Base-by-base conservation (phyloP, 1,140 invertebrate genomes). In the Caerostris darwini region DNA sequence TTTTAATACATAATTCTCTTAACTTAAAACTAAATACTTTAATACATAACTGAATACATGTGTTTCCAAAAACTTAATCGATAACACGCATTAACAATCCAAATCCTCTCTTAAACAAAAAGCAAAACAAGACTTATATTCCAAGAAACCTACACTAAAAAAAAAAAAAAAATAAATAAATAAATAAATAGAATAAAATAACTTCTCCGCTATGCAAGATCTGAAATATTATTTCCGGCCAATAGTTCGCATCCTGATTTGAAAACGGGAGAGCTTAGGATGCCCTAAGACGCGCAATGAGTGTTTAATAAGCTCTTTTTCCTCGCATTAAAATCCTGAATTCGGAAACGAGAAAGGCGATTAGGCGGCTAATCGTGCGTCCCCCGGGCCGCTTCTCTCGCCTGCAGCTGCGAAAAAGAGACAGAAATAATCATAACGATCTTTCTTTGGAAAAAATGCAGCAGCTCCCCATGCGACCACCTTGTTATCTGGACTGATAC, bases 301-400 rank as follows among this genome's bases (percentile, higher is more conserved):
- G 57, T 19, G 50, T 67, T 87, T 87, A 87, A 87, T 87, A 87
- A 64, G 34, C 34, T 53, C 57, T 87, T 87, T 87, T 87, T 85
- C 57, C 5, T 5, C 7, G 56, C 34, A 54, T n/a, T 85, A 54
- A 56, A 54, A 17, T n/a, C 7, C 57, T 3, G 85, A 77, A 34
- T 34, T 10, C 7, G 71, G 4, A 77, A 34, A 10, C 34, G 53
- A 5, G 85, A 64, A 87, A 87, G 85, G 59, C 85, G 85, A 87
- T 87, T 87, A 87, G 10, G 19, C 10, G n/a, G n/a, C 64, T 87
- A 87, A 87, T 87, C 85, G 85, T 58, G 50, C 19, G 8, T 87
- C 85, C 85, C 85, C 3, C 17, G 85, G 19, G 85, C 12, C 34
- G 64, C 8, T 19, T 61, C 34, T 77, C 71, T 34, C 71, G 71